phyloP scores from a whole-genome alignment of 2,888 invertebrate genomes.

The Thymelicus acteon region DNA sequence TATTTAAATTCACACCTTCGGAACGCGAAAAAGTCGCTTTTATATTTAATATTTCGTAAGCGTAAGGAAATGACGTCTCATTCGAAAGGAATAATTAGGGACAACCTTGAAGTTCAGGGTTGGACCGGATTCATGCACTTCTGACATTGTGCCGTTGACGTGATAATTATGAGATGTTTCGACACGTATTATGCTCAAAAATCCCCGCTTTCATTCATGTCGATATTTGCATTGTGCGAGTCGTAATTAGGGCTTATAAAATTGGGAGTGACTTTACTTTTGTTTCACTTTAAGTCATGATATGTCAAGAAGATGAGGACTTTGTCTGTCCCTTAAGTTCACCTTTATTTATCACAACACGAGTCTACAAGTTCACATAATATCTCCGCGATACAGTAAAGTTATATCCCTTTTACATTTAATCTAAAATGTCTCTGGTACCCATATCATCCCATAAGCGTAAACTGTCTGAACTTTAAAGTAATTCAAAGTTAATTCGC shows the following conservation, averaged over 20 bases:
- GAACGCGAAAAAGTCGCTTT: constrained; percentile 79
- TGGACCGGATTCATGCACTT: constrained; percentile 67
- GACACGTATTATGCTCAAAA: constrained; percentile 54
- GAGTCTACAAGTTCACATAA: too few species aligned
- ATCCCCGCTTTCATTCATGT: constrained; percentile 44
- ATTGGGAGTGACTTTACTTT: background rate
- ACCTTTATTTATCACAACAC: background rate
- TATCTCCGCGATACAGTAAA: background rate
- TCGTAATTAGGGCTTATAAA: constrained; percentile 31
- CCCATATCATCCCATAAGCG: constrained; percentile 32
- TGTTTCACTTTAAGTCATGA: background rate
- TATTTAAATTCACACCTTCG: constrained; percentile 85
- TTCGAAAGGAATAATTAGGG: constrained; percentile 84
- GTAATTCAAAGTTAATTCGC: constrained; percentile 38
- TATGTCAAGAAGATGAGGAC: background rate
- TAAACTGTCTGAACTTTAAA: constrained; percentile 36
- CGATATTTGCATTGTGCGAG: constrained; percentile 43
- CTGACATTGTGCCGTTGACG: constrained; percentile 68
- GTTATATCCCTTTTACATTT: constrained; percentile 5
- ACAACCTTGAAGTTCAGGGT: constrained; percentile 74
- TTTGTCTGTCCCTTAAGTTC: background rate
- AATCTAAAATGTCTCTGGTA: constrained; percentile 22
- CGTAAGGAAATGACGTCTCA: constrained; percentile 82
- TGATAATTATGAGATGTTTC: constrained; percentile 74
- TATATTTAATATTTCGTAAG: constrained; percentile 82